Evolutionary conservation across 2,113 vertebrate genomes (phyloP), one percentile per base, ranked within the genome.

Genomic region (Nothoprocta pentlandii): DNA sequence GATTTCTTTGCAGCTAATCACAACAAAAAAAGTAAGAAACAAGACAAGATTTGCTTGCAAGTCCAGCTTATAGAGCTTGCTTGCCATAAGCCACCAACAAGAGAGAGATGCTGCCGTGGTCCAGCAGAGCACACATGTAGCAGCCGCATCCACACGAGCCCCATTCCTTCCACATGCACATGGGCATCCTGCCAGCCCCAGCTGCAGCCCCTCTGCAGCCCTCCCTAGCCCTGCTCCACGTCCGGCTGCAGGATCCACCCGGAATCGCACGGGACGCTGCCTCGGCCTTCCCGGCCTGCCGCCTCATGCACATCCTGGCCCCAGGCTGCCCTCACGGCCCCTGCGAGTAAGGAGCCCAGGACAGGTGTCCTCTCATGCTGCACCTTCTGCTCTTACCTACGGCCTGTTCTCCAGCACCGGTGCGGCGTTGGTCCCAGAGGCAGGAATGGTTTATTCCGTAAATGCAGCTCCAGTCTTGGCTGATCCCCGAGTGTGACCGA

Each of bases 401-500:
- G 64, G 5, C 0, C 23, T 42, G 54, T 14, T 19, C 22, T 67
- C 16, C 8, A 22, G 11, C 32, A 58, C 16, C 51, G 30, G 36
- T 1, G 51, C 0, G 54, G 2, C 12, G 30, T 54, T 36, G 7
- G 3, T 36, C 42, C 30, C 25, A 13, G 17, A 19, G 36, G 67
- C 13, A 56, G n/a, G 34, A 90, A 76, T 3, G 0, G 25, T 30
- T 10, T 6, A 17, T 5, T 44, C 47, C 1, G 1, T 25, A 88
- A 90, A 73, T 2, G 3, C 26, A 82, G 32, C 6, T 63, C 47
- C 20, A 14, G 10, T 73, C 26, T 41, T 23, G 4, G 23, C 58
- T n/a, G 26, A 51, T 12, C 12, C 28, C 7, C 0, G 0, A 36
- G 26, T 71, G 53, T 23, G 44, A 71, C 20, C 42, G 15, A 9